Evolutionary conservation across 2,113 vertebrate genomes (phyloP), one percentile per base, ranked within the genome.

Genomic region (Dipodomys stephensi): DNA sequence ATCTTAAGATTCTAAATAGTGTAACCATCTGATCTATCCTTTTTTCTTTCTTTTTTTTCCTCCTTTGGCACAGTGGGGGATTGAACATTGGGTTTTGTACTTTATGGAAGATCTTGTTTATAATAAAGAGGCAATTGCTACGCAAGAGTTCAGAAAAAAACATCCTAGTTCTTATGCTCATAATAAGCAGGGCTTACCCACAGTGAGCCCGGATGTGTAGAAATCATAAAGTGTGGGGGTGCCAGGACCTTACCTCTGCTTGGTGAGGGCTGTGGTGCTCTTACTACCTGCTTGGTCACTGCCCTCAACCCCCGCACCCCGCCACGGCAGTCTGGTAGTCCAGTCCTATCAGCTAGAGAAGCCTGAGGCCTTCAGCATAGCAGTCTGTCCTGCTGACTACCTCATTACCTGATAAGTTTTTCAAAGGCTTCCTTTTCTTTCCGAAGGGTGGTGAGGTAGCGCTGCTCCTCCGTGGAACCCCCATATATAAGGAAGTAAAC

Each of bases 401-500:
- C 22, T 27, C 30, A 32, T 97, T 97, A 99, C 99, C 99, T 98
- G 96, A 99, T 99, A n/a, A 99, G 98, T 94, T 99, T 99, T 87
- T 99, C 99, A 1, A 99, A 99, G 28, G 99, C 99, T 96, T 99
- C 98, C 94, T 99, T 99, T 95, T 99, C 99, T 86, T 99, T 99
- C 20, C 99, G 98, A 81, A 99, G 98, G 3, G 98, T 95, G 4
- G 99, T 99, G 94, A 99, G 99, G 88, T 99, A 99, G 79, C 99
- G 98, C 91, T 99, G 99, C 81, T 99, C 99, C 96, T 99, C 99
- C 0, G 99, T 99, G 0, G 99, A 99, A 78, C 99, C 99, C 84
- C 99, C 99, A 7, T 99, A 99, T 53, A 99, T 99, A 7, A 99
- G 99, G 96, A 99, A 99, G 98, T 99, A 99, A 94, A 99, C 99